Base-by-base conservation (phyloP, 2,888 invertebrate genomes). In the Minunthozetes semirufus region DNA sequence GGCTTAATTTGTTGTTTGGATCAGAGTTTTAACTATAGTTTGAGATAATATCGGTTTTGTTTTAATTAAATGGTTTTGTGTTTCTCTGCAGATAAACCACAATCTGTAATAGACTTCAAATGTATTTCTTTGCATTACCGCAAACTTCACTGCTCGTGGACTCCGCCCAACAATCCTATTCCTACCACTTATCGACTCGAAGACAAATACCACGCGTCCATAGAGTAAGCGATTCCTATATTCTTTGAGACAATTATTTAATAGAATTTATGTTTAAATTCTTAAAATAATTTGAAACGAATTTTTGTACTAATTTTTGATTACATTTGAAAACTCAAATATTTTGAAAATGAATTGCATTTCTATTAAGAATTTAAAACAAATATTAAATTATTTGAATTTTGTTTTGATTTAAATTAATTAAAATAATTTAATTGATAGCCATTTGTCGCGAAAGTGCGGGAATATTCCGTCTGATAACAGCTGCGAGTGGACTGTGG, bases 61-160 rank as follows among this genome's bases (percentile, higher is more conserved):
- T 42, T 42, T 42, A 42, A 42, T 42, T 42, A 13, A 71, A 42
- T 71, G 13, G 33, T 19, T 48, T 72, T 11, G 25, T 72, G n/a
- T 27, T 13, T 76, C 76, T 42, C 11, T 42, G 33, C 27, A 78
- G 78, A 42, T 22, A 68, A 68, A 13, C 68, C 68, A 5, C 33
- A 66, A 19, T 29, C 56, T 29, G 78, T 77, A 2, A 29, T 33
- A 22, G 46, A 76, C 27, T 78, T 78, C 25, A 48, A 72, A 1
- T 78, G 78, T 19, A 74, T 78, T 15, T 75, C 76, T 53, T 1
- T 22, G 29, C 72, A 73, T 38, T 77, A 50, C 46, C 25, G 56
- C 13, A 77, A 77, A 38, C 42, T 78, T 27, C 77, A 73, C 13
- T 78, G 78, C 46, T 46, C 73, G 0, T 78, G 78, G 78, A 71